A percentile compares a stretch with the other conserved stretches of the same genome.
phyloP scores from a whole-genome alignment of 2,113 vertebrate species.

The Theristicus caerulescens region DNA sequence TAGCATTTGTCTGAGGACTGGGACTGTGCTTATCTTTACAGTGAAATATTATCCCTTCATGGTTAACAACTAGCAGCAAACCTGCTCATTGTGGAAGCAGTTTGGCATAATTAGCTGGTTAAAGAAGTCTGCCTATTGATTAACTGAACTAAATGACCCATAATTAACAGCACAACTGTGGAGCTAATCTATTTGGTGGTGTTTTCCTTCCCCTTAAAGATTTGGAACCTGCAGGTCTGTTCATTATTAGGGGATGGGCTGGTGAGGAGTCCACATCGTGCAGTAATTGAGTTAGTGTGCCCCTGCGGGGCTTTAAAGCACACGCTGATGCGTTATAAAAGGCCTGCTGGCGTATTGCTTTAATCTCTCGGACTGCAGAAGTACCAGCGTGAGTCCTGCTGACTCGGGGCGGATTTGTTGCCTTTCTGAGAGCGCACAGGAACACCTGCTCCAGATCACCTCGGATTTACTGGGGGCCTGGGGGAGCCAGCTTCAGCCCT shows the following conservation, averaged over 20 bases:
- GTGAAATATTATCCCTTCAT: slow-evolving; percentile 67
- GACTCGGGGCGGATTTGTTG: neutral
- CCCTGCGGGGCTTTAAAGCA: neutral
- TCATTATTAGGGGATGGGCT: neutral
- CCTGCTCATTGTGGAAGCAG: slow-evolving; percentile 53
- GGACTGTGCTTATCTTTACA: neutral
- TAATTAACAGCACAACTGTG: slow-evolving; percentile 63
- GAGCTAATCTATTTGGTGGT: slow-evolving; percentile 52
- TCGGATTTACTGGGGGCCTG: neutral
- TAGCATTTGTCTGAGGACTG: neutral
- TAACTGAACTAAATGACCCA: slow-evolving; percentile 70
- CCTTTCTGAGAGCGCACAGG: neutral
- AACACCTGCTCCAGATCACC: neutral
- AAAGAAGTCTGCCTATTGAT: slow-evolving; percentile 72
- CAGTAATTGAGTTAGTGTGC: neutral
- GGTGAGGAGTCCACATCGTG: neutral
- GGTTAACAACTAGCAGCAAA: slow-evolving; percentile 49
- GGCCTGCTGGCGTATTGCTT: neutral
- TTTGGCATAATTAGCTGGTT: slow-evolving; percentile 64
- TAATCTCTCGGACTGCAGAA: neutral
- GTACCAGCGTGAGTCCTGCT: neutral
- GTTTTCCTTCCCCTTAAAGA: slow-evolving; percentile 11
- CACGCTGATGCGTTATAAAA: neutral
- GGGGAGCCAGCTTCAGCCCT: neutral
- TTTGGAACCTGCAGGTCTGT: slow-evolving; percentile 14